These are phyloP conservation scores for Dasypolia templi DNA, from an alignment of 2,888 invertebrate genomes.

Conservation along the genomic window DNA sequence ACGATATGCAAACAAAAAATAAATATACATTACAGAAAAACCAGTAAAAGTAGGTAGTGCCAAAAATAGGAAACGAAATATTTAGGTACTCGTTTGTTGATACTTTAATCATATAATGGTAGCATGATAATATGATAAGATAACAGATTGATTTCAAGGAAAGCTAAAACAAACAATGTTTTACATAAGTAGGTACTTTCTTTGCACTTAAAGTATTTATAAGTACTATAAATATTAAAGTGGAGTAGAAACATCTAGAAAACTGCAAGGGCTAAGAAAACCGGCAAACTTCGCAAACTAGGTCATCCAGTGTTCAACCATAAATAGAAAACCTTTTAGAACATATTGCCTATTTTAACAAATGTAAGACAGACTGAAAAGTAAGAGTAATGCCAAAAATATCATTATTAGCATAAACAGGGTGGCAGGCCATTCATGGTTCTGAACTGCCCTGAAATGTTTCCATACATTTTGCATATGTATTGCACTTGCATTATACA, in stretches of 20 bases:
- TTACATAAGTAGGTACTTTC: slow-evolving; percentile 36
- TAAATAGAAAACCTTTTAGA: slow-evolving; percentile 18
- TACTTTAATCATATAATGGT: slow-evolving; percentile 32
- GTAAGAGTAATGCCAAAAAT: too few species aligned
- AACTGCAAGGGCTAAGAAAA: slow-evolving; percentile 11
- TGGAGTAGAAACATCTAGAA: slow-evolving; percentile 12
- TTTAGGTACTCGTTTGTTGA: slow-evolving; percentile 8
- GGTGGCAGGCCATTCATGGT: too few species aligned
- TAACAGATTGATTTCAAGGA: slow-evolving; percentile 52
- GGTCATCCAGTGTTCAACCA: slow-evolving; percentile 5
- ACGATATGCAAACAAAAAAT: too few species aligned
- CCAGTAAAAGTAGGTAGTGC: too few species aligned
- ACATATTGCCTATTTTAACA: slow-evolving; percentile 1
- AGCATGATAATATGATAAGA: slow-evolving; percentile 49
- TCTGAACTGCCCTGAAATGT: too few species aligned
- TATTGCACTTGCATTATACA: too few species aligned
- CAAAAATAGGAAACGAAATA: slow-evolving; percentile 24
- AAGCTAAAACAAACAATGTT: slow-evolving; percentile 44
- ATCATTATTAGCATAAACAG: background rate
- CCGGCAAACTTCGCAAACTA: background rate
- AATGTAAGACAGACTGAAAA: background rate
- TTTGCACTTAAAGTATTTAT: background rate
- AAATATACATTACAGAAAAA: too few species aligned
- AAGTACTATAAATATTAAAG: background rate
- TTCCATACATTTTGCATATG: too few species aligned